Evolutionary conservation across 2,797 vertebrate genomes (phyloP).

Genomic region (Streptopelia turtur): DNA sequence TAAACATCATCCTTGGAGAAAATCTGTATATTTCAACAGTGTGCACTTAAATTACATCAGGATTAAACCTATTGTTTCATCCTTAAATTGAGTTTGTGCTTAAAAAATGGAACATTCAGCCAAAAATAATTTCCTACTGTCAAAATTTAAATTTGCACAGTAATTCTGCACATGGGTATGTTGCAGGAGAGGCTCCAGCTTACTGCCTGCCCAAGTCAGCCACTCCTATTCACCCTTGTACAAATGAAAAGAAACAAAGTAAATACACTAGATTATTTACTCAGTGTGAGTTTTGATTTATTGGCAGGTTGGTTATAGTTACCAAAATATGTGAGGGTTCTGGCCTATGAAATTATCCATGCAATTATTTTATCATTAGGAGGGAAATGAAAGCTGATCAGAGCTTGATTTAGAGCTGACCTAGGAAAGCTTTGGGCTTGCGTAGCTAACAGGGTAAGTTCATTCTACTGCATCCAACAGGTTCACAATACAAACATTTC

Average conservation of each 20-base stretch:
- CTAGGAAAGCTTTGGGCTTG: neutral
- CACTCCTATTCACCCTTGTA: neutral
- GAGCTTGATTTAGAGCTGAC: neutral
- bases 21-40: constrained; percentile 21
- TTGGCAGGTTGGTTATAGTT: neutral
- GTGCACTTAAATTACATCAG: neutral
- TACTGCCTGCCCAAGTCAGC: neutral
- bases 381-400: neutral
- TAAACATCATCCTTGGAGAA: constrained; percentile 1
- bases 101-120: neutral
- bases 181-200: neutral
- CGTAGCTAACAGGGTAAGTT: neutral
- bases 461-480: neutral
- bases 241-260: neutral
- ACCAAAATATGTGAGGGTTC: neutral
- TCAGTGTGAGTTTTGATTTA: neutral
- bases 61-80: neutral
- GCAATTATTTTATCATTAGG: neutral
- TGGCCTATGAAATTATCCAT: neutral
- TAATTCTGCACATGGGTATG: neutral
- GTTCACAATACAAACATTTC: neutral
- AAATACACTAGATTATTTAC: neutral
- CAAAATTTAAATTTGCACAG: neutral
- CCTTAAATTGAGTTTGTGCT: neutral
- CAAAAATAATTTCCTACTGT: neutral